Evolutionary conservation across 2,113 vertebrate genomes (phyloP).

Genomic region (Piaya cayana): DNA sequence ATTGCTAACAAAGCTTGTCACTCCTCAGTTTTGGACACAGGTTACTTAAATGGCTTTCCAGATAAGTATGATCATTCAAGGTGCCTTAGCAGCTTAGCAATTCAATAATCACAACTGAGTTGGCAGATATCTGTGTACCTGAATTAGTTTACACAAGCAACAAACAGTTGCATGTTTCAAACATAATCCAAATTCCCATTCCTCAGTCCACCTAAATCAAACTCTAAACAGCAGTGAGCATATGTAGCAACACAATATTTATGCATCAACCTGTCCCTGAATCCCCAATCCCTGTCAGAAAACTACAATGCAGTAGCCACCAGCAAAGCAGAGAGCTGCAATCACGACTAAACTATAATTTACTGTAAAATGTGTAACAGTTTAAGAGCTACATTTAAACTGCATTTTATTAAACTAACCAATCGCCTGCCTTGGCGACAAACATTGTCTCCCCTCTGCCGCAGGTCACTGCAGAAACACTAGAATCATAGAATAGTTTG

Average conservation of each 20-base stretch:
- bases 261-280: neutral
- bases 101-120: neutral
- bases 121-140: neutral
- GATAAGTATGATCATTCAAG: neutral
- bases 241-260: rapidly evolving
- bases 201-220: neutral
- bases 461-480: neutral
- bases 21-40: neutral
- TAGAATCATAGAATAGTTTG: no score
- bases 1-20: neutral
- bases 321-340: neutral
- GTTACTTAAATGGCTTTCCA: neutral
- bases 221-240: neutral
- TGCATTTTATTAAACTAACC: neutral
- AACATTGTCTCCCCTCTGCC: neutral
- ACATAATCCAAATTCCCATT: neutral
- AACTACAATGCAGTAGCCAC: neutral
- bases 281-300: neutral
- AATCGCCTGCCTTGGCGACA: rapidly evolving
- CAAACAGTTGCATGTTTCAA: neutral
- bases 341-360: no score
- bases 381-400: no score
- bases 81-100: neutral
- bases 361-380: no score
- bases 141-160: neutral